These are phyloP conservation scores for Eurystomus glaucurus DNA, from an alignment of 2,797 vertebrate genomes.

Conservation along the genomic window DNA sequence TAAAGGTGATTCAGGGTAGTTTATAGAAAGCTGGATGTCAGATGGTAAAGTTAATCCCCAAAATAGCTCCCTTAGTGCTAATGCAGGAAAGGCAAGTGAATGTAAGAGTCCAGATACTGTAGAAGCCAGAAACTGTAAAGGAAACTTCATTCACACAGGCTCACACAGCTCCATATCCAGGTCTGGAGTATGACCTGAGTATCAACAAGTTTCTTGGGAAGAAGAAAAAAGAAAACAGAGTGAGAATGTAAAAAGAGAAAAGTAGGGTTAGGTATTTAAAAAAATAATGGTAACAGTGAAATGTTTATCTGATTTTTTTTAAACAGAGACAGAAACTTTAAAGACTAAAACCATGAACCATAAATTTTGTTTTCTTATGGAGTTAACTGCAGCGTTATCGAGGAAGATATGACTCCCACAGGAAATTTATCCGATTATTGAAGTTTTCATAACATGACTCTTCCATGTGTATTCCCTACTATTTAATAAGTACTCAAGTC, in stretches of 20 bases:
- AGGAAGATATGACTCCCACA: neutral
- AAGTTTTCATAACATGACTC: neutral
- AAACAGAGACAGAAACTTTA: neutral
- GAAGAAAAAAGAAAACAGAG: neutral
- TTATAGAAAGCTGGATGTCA: constrained; percentile 19
- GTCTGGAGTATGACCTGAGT: neutral
- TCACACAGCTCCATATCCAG: neutral
- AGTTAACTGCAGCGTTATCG: neutral
- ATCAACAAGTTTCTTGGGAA: neutral
- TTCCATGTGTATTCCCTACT: neutral
- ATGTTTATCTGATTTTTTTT: neutral
- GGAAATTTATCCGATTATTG: neutral
- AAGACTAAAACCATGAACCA: neutral
- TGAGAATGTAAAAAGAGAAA: neutral
- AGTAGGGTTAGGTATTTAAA: rapidly evolving
- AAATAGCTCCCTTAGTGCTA: neutral
- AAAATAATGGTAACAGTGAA: neutral
- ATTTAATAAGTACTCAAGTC: constrained; percentile 19
- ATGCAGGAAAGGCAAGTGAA: neutral
- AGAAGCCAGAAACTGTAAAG: neutral
- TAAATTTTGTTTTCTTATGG: neutral
- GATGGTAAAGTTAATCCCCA: neutral
- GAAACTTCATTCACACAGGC: neutral
- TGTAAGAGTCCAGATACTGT: neutral
- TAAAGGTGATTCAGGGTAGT: constrained; percentile 28